Conservation (phyloP, 2,113 vertebrate genomes). For the Erythrocercus mccallii region DNA sequence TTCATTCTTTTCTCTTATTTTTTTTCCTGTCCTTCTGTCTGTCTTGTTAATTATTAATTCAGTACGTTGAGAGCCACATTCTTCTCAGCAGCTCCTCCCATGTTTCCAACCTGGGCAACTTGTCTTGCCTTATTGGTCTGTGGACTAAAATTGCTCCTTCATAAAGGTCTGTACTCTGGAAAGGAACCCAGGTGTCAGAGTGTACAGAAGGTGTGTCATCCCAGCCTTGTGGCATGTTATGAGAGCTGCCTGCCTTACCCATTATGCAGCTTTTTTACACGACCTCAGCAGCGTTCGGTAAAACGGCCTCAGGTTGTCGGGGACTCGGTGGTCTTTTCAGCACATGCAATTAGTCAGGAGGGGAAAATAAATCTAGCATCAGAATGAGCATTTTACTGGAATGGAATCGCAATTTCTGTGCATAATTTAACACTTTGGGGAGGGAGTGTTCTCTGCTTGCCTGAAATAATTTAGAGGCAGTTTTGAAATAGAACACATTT, state of each 20-base stretch:
- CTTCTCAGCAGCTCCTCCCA: conserved; percentile 25
- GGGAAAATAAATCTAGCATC: conserved; percentile 42
- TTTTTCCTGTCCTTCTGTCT: neutral
- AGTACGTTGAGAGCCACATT: neutral
- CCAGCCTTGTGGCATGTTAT: neutral
- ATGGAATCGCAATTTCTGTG: neutral
- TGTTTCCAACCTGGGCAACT: conserved; percentile 13
- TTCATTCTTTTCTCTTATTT: neutral
- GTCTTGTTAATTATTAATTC: conserved; percentile 58
- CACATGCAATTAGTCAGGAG: conserved; percentile 35
- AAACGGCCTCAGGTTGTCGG: neutral
- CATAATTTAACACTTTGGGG: conserved; percentile 61
- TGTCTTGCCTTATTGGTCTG: conserved; percentile 5
- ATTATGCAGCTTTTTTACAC: neutral
- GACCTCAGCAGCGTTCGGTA: neutral
- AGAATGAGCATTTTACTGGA: conserved; percentile 45
- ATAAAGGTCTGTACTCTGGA: neutral
- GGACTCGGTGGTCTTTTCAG: neutral
- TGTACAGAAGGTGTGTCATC: conserved; percentile 48
- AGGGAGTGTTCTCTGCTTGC: neutral
- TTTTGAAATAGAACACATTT: conserved; percentile 35
- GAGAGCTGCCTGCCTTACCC: neutral
- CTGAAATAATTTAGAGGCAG: conserved; percentile 21
- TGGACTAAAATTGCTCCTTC: conserved; percentile 30
- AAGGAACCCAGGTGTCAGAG: neutral